Evolutionary conservation across 2,113 vertebrate species (phyloP), one percentile per base, ranked within the genome.

Genomic region (Macaca mulatta): DNA sequence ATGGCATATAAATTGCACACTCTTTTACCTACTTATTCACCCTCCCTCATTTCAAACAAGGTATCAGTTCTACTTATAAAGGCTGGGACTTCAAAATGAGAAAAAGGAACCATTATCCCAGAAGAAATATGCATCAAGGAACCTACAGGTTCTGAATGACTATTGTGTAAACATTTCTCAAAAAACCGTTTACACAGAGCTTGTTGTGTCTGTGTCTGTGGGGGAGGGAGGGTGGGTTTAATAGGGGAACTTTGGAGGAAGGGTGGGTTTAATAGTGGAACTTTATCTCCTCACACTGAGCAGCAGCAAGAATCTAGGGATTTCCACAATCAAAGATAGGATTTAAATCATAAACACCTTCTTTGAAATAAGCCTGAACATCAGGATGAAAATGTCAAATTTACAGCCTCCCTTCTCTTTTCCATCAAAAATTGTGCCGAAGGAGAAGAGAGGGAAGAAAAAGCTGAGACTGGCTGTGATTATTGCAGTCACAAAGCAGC

Each of bases 301-400:
- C 8, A 64, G n/a, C 20, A 80, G 27, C 32, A 69, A 38, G 35
- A 93, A 96, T 40, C 23, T 5, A 90, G 45, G 35, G 23, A 57
- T 78, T 77, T 45, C 72, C 45, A 50, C 1, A 45, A 92, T 72
- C 17, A 92, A 90, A 96, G 40, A 43, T 3, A 69, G 0, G 2
- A 86, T 69, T 93, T 86, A 94, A 89, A 52, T n/a, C 84, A 85
- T 20, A 64, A 94, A 96, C 75, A 77, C 4, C 30, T 79, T 72
- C 48, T 78, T 67, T 87, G 59, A 92, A 83, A 43, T 57, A 69
- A 88, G 20, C 61, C 80, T 70, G 38, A 90, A 35, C 5, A 25
- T 45, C 78, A 89, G 74, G 18, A 64, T 23, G 61, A 83, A 86
- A 89, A 61, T 61, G 64, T 90, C 55, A 82, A 82, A 89, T 72